Percentiles rank a stretch among this genome's conserved stretches.
These are phyloP conservation scores for Pungitius pungitius DNA, from an alignment of 2,113 vertebrate genomes.

Conservation along the genomic window DNA sequence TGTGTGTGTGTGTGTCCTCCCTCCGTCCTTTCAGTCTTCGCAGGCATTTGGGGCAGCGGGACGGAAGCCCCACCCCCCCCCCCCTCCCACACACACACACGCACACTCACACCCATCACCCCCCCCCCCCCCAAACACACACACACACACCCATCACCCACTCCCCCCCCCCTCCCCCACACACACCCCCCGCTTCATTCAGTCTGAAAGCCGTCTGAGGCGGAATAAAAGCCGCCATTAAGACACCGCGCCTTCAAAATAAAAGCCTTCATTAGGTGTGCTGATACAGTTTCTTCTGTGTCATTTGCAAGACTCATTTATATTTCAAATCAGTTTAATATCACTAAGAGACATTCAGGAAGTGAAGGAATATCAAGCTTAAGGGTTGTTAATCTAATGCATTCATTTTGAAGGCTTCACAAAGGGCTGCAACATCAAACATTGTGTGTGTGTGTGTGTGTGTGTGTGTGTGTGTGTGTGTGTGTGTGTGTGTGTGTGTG, in stretches of 20 bases:
- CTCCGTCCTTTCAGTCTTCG: slow-evolving; percentile 41
- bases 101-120: slow-evolving; percentile 17
- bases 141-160: slow-evolving; percentile 5
- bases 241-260: slow-evolving; percentile 4
- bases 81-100: slow-evolving; percentile 2
- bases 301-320: no score
- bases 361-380: no score
- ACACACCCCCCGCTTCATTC: slow-evolving; percentile 12
- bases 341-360: no score
- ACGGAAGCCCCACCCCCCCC: slow-evolving; percentile 23
- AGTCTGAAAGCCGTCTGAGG: slow-evolving; percentile 63
- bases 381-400: no score
- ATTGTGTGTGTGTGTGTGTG: no score
- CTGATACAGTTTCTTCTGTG: no score
- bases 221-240: not conserved
- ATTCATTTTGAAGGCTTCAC: no score
- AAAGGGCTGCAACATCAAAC: no score
- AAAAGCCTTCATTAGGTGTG: slow-evolving; percentile 9
- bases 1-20: slow-evolving; percentile 3
- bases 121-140: slow-evolving; percentile 35
- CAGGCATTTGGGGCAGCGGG: slow-evolving; percentile 28
- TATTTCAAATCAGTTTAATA: no score
- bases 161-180: not conserved
- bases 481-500: no score
- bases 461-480: no score